Evolutionary conservation across 2,797 vertebrate genomes (phyloP), one percentile per base, ranked within the genome.

Genomic region (Epinephelus malabaricus): DNA sequence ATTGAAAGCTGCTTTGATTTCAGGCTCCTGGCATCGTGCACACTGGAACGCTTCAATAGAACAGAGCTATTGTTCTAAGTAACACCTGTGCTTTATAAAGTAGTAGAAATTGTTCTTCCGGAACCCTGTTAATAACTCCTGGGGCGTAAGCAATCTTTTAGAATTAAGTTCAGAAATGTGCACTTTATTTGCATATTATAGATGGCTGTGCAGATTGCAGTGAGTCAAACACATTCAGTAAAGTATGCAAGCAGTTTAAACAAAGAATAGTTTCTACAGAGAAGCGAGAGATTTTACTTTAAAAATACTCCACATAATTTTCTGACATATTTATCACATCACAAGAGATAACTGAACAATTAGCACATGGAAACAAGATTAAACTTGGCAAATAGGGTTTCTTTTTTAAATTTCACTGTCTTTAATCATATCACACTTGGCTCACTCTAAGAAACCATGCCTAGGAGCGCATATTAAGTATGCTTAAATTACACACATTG

Each of bases 151-250:
- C 47, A 53, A 19, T 75, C 25, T 47, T 65, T 69, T 25, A 9
- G 54, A 50, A 47, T 67, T 1, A 23, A 38, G 4, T 68, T 34
- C n/a, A 50, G n/a, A 49, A 74, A 74, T 47, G n/a, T 12, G 21
- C 47, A 4, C n/a, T 40, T 47, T 25, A 58, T 78, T 55, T 45
- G 17, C 27, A 54, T 46, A 12, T 25, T 50, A 6, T 25, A 55
- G 60, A 56, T 14, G 2, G 4, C 15, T 19, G 46, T 50, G 17
- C 25, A 46, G 45, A 51, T n/a, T 34, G 3, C 4, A 23, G 30
- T 54, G 7, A 74, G 54, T 74, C 18, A 51, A 65, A 75, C n/a
- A 5, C n/a, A 23, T 23, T 76, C 3, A 49, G 8, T n/a, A 9
- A 71, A 43, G 17, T 17, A 34, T 17, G 2, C 25, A 1, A 21